Base-by-base conservation (phyloP, 2,888 invertebrate species). In the Ecdyonurus torrentis region DNA sequence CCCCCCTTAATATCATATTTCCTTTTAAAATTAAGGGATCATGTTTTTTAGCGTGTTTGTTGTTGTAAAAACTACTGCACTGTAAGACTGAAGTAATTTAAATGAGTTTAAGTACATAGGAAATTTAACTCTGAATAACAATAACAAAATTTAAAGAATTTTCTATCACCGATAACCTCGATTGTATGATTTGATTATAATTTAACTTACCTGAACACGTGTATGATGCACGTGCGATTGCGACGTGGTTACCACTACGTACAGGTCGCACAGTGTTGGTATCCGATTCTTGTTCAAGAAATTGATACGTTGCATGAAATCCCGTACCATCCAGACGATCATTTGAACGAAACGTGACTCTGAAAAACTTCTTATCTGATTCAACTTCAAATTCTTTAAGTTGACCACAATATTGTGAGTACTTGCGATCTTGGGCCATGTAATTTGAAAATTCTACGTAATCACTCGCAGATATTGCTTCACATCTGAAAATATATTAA, bases 391-490 rank as follows among this genome's bases (percentile, higher is more conserved):
- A 89, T 70, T 88, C 87, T 70, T 83, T 83, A 74, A 85, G 80
- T 70, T 86, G 85, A 5, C 96, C 96, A 74, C 97, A 98, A 74
- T 91, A 87, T 71, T 91, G 83, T 60, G 86, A 83, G 75, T 89
- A 91, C 74, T 93, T 92, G 71, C 90, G 82, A 77, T 98, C 97
- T 68, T 87, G 83, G 66, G 89, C 85, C 81, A 90, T 84, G 73
- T 88, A 93, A 78, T 97, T 98, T 59, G 95, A 95, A 77, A 98
- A 94, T 74, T 96, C 92, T 62, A 98, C 90, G 76, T 89, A 96
- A 76, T 98, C 98, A 72, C 95, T 96, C 58, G 92, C 91, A 1
- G 94, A 89, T 59, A 85, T 83, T 64, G 89, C 88, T 71, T 91
- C 90, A 74, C 97, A 98, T 67, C 96, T 97, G 78, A 25, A 76